Percentiles rank a stretch among this genome's conserved stretches.
Evolutionary conservation across 2,888 invertebrate species (phyloP).

Genomic region (Tuberolachnus salignus): DNA sequence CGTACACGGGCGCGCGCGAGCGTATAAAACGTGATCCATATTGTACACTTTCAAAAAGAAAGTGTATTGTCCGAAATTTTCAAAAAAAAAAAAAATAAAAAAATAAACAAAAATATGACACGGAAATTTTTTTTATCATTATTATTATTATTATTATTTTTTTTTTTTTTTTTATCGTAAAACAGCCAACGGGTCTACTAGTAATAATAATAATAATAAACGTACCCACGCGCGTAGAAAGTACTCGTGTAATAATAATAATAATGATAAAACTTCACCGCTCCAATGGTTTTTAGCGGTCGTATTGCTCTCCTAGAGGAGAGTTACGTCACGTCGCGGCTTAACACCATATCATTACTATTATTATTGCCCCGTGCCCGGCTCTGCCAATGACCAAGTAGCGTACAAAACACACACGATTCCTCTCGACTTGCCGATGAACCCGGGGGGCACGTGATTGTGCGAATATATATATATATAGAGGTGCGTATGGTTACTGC

Average conservation of each 20-base stretch:
- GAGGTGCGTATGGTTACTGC: constrained; percentile 11
- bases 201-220: neutral
- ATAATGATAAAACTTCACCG: constrained; percentile 27
- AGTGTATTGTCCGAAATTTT: constrained; percentile 25
- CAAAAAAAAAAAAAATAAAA: neutral
- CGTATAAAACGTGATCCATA: constrained; percentile 31
- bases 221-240: neutral
- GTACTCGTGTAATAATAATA: neutral
- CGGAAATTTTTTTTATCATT: too few relatives aligned
- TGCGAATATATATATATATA: constrained; percentile 49
- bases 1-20: too few relatives aligned
- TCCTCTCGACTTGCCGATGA: constrained; percentile 32
- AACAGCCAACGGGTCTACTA: constrained; percentile 20
- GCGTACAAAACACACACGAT: constrained; percentile 29
- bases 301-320: neutral
- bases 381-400: constrained; percentile 28
- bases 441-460: constrained; percentile 33
- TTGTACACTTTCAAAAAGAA: constrained; percentile 34
- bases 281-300: constrained; percentile 2
- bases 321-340: constrained; percentile 32
- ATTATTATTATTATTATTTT: too few relatives aligned
- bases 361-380: constrained; percentile 25
- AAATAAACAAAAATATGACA: too few relatives aligned
- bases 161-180: neutral
- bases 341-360: constrained; percentile 26